Conservation (phyloP, 2,113 vertebrate species). For the Sebastes fasciatus region DNA sequence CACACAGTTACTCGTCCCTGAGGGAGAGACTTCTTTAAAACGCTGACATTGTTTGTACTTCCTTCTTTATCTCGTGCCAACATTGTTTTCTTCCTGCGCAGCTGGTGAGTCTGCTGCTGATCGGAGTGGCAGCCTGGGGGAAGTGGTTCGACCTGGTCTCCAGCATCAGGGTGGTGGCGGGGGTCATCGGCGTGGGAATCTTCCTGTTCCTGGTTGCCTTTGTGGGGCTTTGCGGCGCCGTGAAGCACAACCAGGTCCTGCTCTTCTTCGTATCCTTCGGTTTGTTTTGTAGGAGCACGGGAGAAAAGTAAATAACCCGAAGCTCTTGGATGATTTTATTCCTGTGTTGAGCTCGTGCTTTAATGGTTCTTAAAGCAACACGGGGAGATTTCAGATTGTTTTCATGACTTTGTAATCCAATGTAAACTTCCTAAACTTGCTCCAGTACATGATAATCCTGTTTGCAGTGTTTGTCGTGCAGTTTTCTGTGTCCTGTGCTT, state of each 20-base stretch:
- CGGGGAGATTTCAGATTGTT: neutral
- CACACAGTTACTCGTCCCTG: neutral
- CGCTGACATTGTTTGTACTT: neutral
- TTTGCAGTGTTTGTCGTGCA: conserved; percentile 94
- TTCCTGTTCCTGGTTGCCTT: conserved; percentile 95
- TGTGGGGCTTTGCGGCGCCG: conserved; percentile 92
- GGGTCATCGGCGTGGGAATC: conserved; percentile 91
- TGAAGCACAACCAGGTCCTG: conserved; percentile 97
- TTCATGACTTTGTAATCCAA: neutral
- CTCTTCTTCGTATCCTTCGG: conserved; percentile 99
- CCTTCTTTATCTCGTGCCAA: neutral
- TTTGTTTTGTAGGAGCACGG: neutral
- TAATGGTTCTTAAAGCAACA: neutral
- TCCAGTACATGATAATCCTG: conserved; percentile 97
- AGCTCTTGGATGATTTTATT: neutral
- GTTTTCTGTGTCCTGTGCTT: conserved; percentile 95
- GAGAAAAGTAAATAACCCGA: neutral
- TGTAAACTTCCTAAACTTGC: conserved; percentile 81
- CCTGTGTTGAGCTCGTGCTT: too few relatives aligned
- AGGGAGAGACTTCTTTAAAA: neutral
- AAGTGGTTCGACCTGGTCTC: conserved; percentile 97
- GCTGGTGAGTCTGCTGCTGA: conserved; percentile 96
- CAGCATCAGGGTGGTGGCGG: conserved; percentile 95
- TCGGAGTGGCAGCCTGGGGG: conserved; percentile 96
- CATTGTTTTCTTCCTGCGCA: conserved; percentile 59